Base-by-base conservation (phyloP, 1,140 invertebrate species). In the Drosophila rufa region DNA sequence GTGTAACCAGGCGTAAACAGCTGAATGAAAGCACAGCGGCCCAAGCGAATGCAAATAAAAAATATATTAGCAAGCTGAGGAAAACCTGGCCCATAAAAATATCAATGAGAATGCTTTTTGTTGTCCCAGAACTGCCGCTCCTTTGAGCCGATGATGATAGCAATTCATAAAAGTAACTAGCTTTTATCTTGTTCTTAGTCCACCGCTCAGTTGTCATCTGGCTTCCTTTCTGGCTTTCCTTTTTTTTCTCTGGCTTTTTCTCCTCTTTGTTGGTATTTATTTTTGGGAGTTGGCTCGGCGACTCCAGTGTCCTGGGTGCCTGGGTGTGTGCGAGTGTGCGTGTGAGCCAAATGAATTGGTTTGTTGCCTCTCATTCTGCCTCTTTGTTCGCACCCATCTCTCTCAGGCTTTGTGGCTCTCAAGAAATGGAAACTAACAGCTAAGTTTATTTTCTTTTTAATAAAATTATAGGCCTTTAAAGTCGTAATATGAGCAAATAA, bases 1-100 rank as follows among this genome's bases (percentile, higher is more conserved):
- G 82, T 82, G 82, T 68, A 78, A 66, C 77, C 68, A 80, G 69
- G 77, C 77, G 73, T 80, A 75, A 89, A 79, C 56, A 89, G 76
- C 70, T 71, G 75, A 78, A 78, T 59, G 75, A 42, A 78, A 50
- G 64, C 55, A 55, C 46, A 14, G 17, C 47, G 55, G 46, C 43
- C 47, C 42, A 69, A 25, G 40, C 27, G 30, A 47, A 75, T 68
- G 51, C 65, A 67, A 38, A 75, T 53, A 75, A 51, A 65, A 67
- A 53, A 79, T 40, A 74, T 33, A 27, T 57, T 64, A 75, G 61
- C 70, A 71, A 58, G 56, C 66, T 75, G 46, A 76, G 51, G 46
- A 67, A 58, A 55, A 69, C 56, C 66, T 68, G 76, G 55, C 58
- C 69, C 70, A 84, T 84, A 84, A 87, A 89, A 90, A 89, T 90